Evolutionary conservation across 2,888 invertebrate species (phyloP).

Genomic region (Leucophora obtusa): DNA sequence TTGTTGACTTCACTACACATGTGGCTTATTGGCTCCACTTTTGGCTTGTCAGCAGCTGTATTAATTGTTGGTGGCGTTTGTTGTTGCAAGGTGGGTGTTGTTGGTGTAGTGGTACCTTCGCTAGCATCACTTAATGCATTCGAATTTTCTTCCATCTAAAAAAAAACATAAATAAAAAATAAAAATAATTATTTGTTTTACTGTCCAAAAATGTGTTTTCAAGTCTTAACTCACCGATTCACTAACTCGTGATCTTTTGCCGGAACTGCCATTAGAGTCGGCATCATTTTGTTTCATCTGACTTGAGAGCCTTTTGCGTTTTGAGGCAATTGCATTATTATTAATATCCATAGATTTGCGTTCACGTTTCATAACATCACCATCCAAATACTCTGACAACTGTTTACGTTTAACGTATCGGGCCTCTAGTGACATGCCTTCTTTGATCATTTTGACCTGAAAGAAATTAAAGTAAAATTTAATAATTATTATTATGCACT

Average conservation of each 20-base stretch:
- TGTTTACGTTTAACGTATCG: too few species aligned
- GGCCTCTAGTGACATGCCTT: slow-evolving; percentile 90
- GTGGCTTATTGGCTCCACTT: too few species aligned
- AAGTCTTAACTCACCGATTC: too few species aligned
- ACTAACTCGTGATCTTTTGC: too few species aligned
- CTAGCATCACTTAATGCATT: slow-evolving; percentile 75
- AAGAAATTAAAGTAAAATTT: slow-evolving; percentile 3
- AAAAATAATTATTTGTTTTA: too few species aligned
- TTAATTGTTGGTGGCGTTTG: slow-evolving; percentile 70
- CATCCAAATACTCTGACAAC: too few species aligned
- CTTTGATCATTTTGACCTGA: slow-evolving; percentile 83
- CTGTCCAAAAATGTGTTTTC: too few species aligned
- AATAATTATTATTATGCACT: too few species aligned
- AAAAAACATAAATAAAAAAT: neutral
- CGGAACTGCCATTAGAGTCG: slow-evolving; percentile 65
- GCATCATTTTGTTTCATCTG: slow-evolving; percentile 71
- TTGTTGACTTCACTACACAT: too few species aligned
- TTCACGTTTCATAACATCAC: too few species aligned
- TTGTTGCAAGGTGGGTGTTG: slow-evolving; percentile 70
- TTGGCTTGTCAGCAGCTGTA: slow-evolving; percentile 27
- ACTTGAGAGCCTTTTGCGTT: slow-evolving; percentile 76
- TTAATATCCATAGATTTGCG: too few species aligned
- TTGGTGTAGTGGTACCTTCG: slow-evolving; percentile 45
- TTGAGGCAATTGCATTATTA: slow-evolving; percentile 79
- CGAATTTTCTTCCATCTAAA: slow-evolving; percentile 76